Evolutionary conservation across 2,113 vertebrate species (phyloP), one percentile per base, ranked within the genome.

Genomic region (Proteles cristata): DNA sequence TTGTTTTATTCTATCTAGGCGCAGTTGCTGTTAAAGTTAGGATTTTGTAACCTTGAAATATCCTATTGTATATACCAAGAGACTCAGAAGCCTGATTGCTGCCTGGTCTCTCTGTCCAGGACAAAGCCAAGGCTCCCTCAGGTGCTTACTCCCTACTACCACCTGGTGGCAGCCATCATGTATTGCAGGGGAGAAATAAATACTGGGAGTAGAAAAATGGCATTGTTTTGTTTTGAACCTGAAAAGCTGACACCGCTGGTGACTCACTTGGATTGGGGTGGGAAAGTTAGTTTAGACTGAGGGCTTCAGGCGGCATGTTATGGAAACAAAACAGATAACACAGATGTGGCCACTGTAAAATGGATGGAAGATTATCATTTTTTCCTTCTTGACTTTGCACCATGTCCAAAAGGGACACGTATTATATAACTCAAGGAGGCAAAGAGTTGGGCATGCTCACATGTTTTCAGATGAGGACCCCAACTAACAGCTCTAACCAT

Each of bases 101-200:
- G 33, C 23, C 7, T 19, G 31, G 19, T 35, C 63, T 90, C 7
- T 39, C 21, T 16, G 16, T 76, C 45, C 31, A n/a, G 21, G 39
- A 4, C 12, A 50, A 14, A 7, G 2, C 4, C 21, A 43, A 43
- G 43, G 23, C 21, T 83, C 35, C 17, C 1, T 39, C 4, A 19
- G 17, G 15, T 45, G 2, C 7, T 71, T 73, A 9, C 48, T 87
- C 68, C 43, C 48, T 94, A 84, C 15, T n/a, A 84, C 50, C 81
- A 94, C 76, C 81, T 94, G 28, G 63, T 96, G 95, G 39, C 48
- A 43, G 17, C 6, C 21, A 14, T 2, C 10, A 74, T 55, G 25
- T 95, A 97, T 94, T 97, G 69, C 90, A 97, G 88, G 91, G 8
- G 16, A 94, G 58, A 92, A 82, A 87, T 11, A n/a, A 66, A 68